These are phyloP conservation scores for Timandra comae DNA, from an alignment of 2,888 invertebrate species.

Conservation along the genomic window DNA sequence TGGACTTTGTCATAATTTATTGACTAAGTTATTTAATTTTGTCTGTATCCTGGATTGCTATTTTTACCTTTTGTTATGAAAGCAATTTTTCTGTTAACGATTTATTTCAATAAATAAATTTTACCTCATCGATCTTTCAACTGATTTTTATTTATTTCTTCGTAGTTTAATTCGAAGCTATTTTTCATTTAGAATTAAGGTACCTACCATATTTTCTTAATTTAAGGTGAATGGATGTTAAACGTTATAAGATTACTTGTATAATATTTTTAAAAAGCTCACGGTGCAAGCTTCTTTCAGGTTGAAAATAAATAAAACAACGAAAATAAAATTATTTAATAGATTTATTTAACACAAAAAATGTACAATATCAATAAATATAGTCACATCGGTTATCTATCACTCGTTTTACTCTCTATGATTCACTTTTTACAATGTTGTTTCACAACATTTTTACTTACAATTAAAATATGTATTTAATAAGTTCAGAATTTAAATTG, in stretches of 20 bases:
- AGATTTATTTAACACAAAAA: conserved; percentile 72
- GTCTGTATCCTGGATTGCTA: too few relatives aligned
- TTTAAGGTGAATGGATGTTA: too few relatives aligned
- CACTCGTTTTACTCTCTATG: conserved; percentile 54
- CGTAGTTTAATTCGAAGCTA: too few relatives aligned
- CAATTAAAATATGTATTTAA: conserved; percentile 9
- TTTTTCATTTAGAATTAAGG: too few relatives aligned
- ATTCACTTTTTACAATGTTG: conserved; percentile 63
- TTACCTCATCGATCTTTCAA: too few relatives aligned
- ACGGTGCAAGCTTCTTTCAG: not conserved
- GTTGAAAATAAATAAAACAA: not conserved
- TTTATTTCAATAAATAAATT: too few relatives aligned
- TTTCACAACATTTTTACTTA: conserved; percentile 44
- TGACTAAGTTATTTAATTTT: too few relatives aligned
- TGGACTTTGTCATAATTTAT: too few relatives aligned
- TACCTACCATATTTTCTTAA: too few relatives aligned
- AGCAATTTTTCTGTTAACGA: too few relatives aligned
- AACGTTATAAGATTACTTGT: not conserved
- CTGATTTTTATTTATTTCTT: too few relatives aligned
- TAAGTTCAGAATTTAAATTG: conserved; percentile 17
- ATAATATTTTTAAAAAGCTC: not conserved
- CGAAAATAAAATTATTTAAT: conserved; percentile 33
- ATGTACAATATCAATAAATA: conserved; percentile 75
- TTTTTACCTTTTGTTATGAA: too few relatives aligned
- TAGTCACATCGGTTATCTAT: conserved; percentile 66